Conservation (phyloP, 2,888 invertebrate genomes). For the Cryptus armator region DNA sequence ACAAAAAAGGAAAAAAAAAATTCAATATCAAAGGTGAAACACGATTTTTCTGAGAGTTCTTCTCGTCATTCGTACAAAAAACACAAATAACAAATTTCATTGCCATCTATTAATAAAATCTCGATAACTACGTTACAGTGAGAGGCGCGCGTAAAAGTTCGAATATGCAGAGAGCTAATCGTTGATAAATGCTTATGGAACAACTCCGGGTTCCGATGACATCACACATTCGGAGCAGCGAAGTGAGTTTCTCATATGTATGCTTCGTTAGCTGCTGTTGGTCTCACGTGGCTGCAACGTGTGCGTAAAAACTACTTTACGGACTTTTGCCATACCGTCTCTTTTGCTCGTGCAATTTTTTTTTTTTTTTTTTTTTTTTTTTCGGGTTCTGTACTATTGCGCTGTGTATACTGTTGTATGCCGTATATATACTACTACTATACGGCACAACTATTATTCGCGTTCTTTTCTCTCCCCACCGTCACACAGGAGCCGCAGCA, state of each 20-base stretch:
- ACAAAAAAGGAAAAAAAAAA: too few species aligned
- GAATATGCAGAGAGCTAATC: slow-evolving; percentile 27
- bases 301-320: slow-evolving; percentile 69
- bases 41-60: too few species aligned
- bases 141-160: not conserved
- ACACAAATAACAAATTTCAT: not conserved
- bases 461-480: slow-evolving; percentile 8
- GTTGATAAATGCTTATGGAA: slow-evolving; percentile 30
- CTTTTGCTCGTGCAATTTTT: slow-evolving; percentile 33
- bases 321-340: slow-evolving; percentile 49
- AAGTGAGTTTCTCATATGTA: slow-evolving; percentile 21
- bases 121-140: not conserved
- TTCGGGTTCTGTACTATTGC: slow-evolving; percentile 8
- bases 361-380: not conserved
- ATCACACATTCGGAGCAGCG: slow-evolving; percentile 71
- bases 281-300: slow-evolving; percentile 68
- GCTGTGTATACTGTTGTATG: not conserved
- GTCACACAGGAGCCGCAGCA: slow-evolving; percentile 15
- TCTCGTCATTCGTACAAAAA: not conserved
- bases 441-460: not conserved
- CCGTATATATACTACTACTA: not conserved
- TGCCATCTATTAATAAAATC: not conserved
- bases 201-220: slow-evolving; percentile 76
- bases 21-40: too few species aligned
- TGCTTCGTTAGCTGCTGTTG: slow-evolving; percentile 27